Base-by-base conservation (phyloP, 2,888 invertebrate genomes). In the Leucania comma region DNA sequence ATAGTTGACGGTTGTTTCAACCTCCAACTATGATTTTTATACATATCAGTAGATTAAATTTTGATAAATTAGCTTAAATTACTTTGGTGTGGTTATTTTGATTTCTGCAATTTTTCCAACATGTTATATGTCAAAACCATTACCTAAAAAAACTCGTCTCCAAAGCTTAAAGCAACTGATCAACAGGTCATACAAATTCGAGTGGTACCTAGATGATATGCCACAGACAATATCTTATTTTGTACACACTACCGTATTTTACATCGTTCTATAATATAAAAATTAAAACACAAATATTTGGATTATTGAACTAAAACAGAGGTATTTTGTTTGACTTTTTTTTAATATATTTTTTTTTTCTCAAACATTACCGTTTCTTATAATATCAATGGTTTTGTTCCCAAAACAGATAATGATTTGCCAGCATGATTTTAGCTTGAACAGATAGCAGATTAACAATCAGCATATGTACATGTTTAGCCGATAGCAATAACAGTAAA, bases 181-280 rank as follows among this genome's bases (percentile, higher is more conserved):
- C 83, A 78, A 69, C 68, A 74, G 83, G 85, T 86, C 88, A 90
- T 89, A 87, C 83, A 83, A 87, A 87, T 84, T 87, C 67, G 75
- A 86, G 90, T 90, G 91, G 90, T 90, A 89, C 90, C 89, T 91
- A 90, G 88, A 90, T 95, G 95, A 95, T 95, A 95, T 95, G 95
- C 94, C 94, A 94, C 92, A 91, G 88, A 91, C 89, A 88, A 83
- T 84, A 85, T 72, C 82, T 87, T 88, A 91, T 84, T 86, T 89
- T 90, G 90, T 92, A 92, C 88, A 91, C 79, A 86, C 91, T 91
- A 91, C 80, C 54, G 69, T 85, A 85, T 76, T 88, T 73, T 82
- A 88, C 84, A 88, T 65, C 69, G 74, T 70, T 73, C 79, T 84
- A 79, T 81, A 77, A 77, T 82, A 75, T 72, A 73, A 81, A 82